Percentiles rank a stretch among this genome's conserved stretches.
These are phyloP conservation scores for Drosophila sp. DNA, from an alignment of 1,140 invertebrate genomes.

Conservation along the genomic window DNA sequence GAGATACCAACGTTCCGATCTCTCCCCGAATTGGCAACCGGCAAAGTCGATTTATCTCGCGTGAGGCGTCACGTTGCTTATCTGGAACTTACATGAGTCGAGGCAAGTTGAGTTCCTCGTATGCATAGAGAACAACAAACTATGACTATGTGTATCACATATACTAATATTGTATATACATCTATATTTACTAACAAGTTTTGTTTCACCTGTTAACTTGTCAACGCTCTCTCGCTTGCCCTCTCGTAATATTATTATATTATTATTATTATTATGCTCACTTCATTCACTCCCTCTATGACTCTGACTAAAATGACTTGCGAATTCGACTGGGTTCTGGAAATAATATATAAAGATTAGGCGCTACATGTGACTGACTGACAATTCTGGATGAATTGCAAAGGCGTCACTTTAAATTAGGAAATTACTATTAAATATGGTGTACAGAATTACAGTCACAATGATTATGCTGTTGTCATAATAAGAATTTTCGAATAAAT, in stretches of 20 bases:
- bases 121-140: constrained; percentile 33
- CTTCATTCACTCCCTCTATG: not conserved
- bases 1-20: constrained; percentile 12
- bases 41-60: constrained; percentile 62
- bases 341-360: constrained; percentile 33
- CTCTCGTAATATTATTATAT: constrained; percentile 1
- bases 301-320: constrained; percentile 24
- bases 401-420: constrained; percentile 27
- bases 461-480: constrained; percentile 19
- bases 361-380: constrained; percentile 35
- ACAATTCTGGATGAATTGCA: constrained; percentile 1
- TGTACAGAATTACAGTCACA: constrained; percentile 23
- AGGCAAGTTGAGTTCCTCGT: constrained; percentile 9
- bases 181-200: constrained; percentile 26
- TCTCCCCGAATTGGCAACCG: not conserved
- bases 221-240: not conserved
- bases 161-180: constrained; percentile 13
- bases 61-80: constrained; percentile 76
- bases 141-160: constrained; percentile 19
- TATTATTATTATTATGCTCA: constrained; percentile 1
- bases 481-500: constrained; percentile 12
- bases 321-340: constrained; percentile 23
- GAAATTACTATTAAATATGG: constrained; percentile 13
- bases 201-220: constrained; percentile 42
- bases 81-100: constrained; percentile 57